Base-by-base conservation (phyloP, 2,888 invertebrate species). In the Platycheirus albimanus region DNA sequence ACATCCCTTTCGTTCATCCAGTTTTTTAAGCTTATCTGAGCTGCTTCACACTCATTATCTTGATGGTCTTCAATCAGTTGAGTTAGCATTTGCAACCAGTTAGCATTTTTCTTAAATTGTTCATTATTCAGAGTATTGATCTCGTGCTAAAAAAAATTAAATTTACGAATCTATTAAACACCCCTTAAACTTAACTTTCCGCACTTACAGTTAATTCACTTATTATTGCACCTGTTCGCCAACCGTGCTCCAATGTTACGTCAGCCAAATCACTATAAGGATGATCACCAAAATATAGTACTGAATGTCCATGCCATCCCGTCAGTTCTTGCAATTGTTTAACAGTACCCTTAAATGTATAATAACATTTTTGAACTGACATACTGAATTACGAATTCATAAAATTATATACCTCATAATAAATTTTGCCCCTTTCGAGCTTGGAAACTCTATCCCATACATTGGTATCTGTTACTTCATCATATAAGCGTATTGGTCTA, bases 161-260 rank as follows among this genome's bases (percentile, higher is more conserved):
- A 33, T 13, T 36, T 3, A n/a, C n/a, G n/a, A n/a, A n/a, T 36
- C n/a, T 11, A 36, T 36, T 5, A 13, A 41, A 13, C n/a, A n/a
- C n/a, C n/a, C n/a, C n/a, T n/a, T 13, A 41, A 13, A 8, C 2
- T 41, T n/a, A 13, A 41, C 2, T 13, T 13, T 13, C 8, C 15
- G 8, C 5, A 88, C 92, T 91, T 90, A 98, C 98, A 87, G 95
- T 95, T 45, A 99, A 91, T 91, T 99, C 99, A 86, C 96, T 96
- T 85, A 99, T 98, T 85, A 99, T 98, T 38, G 99, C 99, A 0
- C 98, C 99, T 3, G 99, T 99, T 86, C 98, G 93, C 99, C 99
- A 99, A 58, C 98, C 98, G 91, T 98, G 98, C 89, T 98, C 96
- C 36, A 98, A 91, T 0, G 98, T 98, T 41, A 98, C 97, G 92